Percentiles rank a stretch among this genome's conserved stretches.
These are phyloP conservation scores for Ammospiza nelsoni DNA, from an alignment of 2,113 vertebrate species.

Conservation along the genomic window DNA sequence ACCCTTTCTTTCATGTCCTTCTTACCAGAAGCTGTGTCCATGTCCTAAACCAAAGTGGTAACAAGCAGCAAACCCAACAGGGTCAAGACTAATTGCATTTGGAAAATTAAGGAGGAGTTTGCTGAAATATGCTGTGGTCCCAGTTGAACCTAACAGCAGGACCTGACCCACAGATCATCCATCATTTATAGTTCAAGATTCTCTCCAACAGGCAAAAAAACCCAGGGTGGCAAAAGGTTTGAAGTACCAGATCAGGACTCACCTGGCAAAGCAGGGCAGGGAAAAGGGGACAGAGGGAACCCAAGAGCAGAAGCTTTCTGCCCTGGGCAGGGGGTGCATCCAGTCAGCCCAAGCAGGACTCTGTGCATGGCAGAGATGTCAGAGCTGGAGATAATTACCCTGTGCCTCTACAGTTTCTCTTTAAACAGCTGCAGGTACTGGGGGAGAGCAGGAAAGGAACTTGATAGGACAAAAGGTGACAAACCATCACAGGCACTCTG, in stretches of 20 bases:
- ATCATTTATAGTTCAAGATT: neutral
- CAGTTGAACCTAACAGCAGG: neutral
- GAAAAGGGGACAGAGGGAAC: neutral
- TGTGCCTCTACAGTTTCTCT: neutral
- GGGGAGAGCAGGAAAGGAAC: neutral
- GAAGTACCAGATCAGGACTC: neutral
- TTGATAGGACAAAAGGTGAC: neutral
- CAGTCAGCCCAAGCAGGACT: neutral
- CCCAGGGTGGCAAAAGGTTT: neutral
- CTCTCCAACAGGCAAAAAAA: neutral
- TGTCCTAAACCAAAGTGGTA: neutral
- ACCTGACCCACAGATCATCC: neutral
- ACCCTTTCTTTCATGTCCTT: neutral
- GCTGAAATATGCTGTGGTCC: neutral
- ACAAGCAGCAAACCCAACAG: neutral
- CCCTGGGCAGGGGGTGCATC: neutral
- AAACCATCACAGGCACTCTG: rapidly evolving
- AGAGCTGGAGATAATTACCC: neutral
- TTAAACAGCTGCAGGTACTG: neutral
- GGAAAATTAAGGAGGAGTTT: neutral
- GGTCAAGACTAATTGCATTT: neutral
- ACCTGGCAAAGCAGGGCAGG: neutral
- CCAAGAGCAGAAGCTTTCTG: neutral
- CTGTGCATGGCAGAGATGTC: neutral
- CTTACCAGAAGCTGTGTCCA: neutral